These are phyloP conservation scores for Heliconius eleuchia DNA, from an alignment of 1,140 invertebrate genomes.

Conservation along the genomic window DNA sequence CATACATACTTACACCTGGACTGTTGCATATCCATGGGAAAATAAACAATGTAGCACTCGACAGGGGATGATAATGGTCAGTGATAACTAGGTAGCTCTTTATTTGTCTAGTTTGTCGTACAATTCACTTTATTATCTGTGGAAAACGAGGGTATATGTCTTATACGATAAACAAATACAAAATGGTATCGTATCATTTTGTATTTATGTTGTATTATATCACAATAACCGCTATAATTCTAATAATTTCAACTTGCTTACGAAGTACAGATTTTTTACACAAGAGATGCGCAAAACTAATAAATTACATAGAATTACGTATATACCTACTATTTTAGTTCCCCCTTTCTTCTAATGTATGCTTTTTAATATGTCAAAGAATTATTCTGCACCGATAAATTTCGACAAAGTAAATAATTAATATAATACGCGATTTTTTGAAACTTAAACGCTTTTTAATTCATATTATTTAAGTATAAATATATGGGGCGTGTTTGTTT, in stretches of 20 bases:
- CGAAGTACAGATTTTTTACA: background rate
- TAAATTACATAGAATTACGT: too few relatives aligned
- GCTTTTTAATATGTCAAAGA: background rate
- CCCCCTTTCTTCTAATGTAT: too few relatives aligned
- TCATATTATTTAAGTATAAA: background rate
- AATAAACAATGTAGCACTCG: constrained; percentile 10
- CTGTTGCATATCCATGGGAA: background rate
- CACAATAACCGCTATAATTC: background rate
- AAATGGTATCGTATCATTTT: background rate
- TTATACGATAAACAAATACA: background rate
- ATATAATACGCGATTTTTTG: background rate
- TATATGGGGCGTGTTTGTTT: background rate
- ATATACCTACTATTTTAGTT: too few relatives aligned
- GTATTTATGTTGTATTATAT: background rate
- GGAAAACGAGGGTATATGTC: background rate
- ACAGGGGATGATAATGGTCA: constrained; percentile 31
- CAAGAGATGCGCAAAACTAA: background rate
- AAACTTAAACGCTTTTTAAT: background rate
- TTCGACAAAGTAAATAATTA: background rate
- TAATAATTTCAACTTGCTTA: background rate
- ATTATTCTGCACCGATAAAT: background rate
- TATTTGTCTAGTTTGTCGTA: background rate
- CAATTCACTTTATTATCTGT: background rate
- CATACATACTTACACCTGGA: background rate
- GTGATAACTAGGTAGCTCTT: constrained; percentile 2